Conservation (phyloP, 2,888 invertebrate species). For the Pyralis farinalis region DNA sequence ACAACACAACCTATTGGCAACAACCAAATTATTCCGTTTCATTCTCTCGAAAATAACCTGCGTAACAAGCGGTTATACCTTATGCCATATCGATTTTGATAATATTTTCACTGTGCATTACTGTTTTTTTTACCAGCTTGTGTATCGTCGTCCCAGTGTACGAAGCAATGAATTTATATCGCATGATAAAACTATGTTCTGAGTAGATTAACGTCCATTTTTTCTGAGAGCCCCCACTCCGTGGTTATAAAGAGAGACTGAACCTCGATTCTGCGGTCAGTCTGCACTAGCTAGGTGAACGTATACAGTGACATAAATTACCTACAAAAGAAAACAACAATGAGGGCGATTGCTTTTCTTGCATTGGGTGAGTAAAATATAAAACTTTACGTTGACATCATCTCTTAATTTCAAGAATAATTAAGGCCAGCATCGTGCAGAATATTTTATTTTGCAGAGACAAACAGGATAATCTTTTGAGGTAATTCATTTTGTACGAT, state of each 20-base stretch:
- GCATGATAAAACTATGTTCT: slow-evolving; percentile 3
- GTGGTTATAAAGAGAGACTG: slow-evolving; percentile 41
- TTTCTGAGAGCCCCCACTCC: slow-evolving; percentile 30
- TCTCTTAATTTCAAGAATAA: no score
- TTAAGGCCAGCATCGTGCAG: no score
- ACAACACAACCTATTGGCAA: no score
- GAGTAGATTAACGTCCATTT: slow-evolving; percentile 5
- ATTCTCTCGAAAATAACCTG: slow-evolving; percentile 8
- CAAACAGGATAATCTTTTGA: no score
- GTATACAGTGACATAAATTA: slow-evolving; percentile 32
- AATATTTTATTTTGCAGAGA: no score
- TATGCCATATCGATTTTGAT: slow-evolving; percentile 7
- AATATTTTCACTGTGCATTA: slow-evolving; percentile 13
- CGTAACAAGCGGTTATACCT: slow-evolving; percentile 9
- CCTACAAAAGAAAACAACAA: slow-evolving; percentile 30
- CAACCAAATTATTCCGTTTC: slow-evolving; percentile 17
- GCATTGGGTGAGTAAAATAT: slow-evolving; percentile 56
- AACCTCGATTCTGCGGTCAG: slow-evolving; percentile 36
- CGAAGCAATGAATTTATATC: slow-evolving; percentile 1
- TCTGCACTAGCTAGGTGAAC: slow-evolving; percentile 33
- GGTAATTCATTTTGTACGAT: no score
- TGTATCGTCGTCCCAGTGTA: background rate
- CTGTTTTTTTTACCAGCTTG: slow-evolving; percentile 15
- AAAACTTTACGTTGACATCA: no score
- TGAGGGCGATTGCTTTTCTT: slow-evolving; percentile 58